Base-by-base conservation (phyloP, 1,140 invertebrate species). In the Eueides isabella region DNA sequence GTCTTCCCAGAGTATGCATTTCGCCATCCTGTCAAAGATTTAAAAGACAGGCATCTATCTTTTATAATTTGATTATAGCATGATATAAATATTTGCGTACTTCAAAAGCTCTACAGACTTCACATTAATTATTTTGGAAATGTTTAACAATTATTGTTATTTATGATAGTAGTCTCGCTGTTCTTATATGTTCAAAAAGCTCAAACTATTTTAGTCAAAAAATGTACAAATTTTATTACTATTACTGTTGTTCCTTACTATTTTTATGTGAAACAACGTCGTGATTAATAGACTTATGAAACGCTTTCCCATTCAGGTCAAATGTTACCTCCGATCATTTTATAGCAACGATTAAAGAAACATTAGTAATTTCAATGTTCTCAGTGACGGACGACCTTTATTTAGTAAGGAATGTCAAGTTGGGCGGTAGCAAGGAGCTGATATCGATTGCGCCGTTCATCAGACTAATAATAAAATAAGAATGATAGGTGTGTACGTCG, bases 331-430 rank as follows among this genome's bases (percentile, higher is more conserved):
- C 35, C 16, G 48, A 55, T 55, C 23, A 26, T 55, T 26, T 23
- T 26, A 55, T 26, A 55, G 48, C 19, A 55, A 26, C 48, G 19
- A 26, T 12, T 55, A 55, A 23, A 11, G 48, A 23, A 26, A 55
- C 23, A 55, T 55, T 26, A 26, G 12, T 55, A 26, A 26, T 23
- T 55, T 26, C 48, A 55, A 55, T 55, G 48, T 55, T 55, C 48
- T 55, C 0, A 9, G n/a, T 48, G 35, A 38, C n/a, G n/a, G 31
- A 33, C n/a, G 41, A 48, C 41, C 41, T 48, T 48, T 48, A n/a
- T 48, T 48, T 48, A n/a, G 61, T 61, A 29, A 61, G 26, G 61
- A 63, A 19, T 30, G 61, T 31, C 48, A 61, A 29, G 61, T 61
- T n/a, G 61, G 61, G 29, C 28, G 12, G 29, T 31, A 29, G 61